A percentile compares a stretch with the other conserved stretches of the same genome.
Conservation (phyloP, 2,888 invertebrate genomes). For the Microchrysa polita region DNA sequence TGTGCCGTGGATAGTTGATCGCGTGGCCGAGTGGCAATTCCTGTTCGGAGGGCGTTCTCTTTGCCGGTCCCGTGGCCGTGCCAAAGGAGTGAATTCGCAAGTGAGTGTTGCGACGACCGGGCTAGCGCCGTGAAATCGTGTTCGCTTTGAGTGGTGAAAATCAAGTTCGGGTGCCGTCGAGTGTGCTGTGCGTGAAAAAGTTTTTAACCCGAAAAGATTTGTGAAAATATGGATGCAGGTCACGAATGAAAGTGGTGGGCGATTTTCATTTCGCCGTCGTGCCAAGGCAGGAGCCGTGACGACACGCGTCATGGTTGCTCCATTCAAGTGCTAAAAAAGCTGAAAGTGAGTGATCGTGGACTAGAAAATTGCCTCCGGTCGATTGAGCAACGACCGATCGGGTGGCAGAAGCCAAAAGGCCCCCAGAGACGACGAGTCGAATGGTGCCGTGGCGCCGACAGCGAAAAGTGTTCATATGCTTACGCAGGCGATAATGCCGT, state of each 20-base stretch:
- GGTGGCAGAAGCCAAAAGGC: background rate
- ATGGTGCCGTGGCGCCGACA: slow-evolving; percentile 19
- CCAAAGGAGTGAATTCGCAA: slow-evolving; percentile 9
- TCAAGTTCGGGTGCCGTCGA: too few relatives aligned
- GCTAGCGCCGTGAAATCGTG: background rate
- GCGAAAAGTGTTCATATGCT: slow-evolving; percentile 15
- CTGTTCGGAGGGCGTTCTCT: background rate
- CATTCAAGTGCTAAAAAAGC: background rate
- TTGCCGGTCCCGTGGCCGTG: too few relatives aligned
- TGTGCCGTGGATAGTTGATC: too few relatives aligned
- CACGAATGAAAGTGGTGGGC: too few relatives aligned
- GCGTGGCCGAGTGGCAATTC: background rate
- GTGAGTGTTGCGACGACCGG: slow-evolving; percentile 2
- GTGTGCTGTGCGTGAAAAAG: too few relatives aligned
- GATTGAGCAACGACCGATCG: too few relatives aligned
- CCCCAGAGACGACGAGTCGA: slow-evolving; percentile 6
- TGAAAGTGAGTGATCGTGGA: slow-evolving; percentile 16
- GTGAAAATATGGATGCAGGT: too few relatives aligned
- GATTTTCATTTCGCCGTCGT: background rate
- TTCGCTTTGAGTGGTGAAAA: background rate
- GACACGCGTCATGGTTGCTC: background rate
- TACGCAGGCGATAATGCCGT: slow-evolving; percentile 40
- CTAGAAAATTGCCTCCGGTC: background rate
- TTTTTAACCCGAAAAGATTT: too few relatives aligned
- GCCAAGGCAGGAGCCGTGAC: background rate